Percentiles rank a stretch among this genome's conserved stretches.
These are phyloP conservation scores for Cyprinodon diabolis DNA, from an alignment of 2,797 vertebrate genomes.

Conservation along the genomic window DNA sequence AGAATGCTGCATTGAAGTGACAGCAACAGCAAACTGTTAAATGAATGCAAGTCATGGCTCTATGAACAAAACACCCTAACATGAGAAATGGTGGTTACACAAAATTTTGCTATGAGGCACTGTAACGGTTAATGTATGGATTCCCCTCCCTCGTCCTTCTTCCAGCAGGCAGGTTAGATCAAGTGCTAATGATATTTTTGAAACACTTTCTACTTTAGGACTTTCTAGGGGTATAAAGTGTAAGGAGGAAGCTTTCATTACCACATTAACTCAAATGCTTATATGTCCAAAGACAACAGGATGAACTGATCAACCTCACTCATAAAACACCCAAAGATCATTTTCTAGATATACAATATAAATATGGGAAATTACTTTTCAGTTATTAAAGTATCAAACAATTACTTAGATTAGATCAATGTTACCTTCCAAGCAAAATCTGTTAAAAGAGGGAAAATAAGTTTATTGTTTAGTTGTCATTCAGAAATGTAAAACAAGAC, in stretches of 20 bases:
- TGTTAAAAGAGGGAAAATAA: no score
- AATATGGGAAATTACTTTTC: not conserved
- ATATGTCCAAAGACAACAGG: not conserved
- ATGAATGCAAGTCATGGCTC: not conserved
- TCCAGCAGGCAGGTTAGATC: conserved; percentile 40
- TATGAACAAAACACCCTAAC: not conserved
- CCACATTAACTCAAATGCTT: not conserved
- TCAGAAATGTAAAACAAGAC: no score
- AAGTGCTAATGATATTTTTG: conserved; percentile 22
- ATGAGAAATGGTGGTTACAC: no score
- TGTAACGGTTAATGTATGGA: not conserved
- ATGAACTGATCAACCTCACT: not conserved
- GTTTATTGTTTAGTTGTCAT: no score
- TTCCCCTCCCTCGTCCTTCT: conserved; percentile 1
- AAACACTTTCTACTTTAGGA: conserved; percentile 6
- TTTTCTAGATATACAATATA: not conserved
- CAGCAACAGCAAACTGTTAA: not conserved
- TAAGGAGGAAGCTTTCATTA: not conserved
- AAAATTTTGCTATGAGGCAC: not conserved
- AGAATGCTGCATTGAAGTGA: not conserved
- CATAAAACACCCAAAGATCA: not conserved
- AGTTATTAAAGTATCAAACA: not conserved
- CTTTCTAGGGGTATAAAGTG: not conserved
- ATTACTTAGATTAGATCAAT: no score
- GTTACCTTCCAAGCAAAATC: no score